These are phyloP conservation scores for Garra rufa DNA, from an alignment of 2,113 vertebrate genomes.

Conservation along the genomic window DNA sequence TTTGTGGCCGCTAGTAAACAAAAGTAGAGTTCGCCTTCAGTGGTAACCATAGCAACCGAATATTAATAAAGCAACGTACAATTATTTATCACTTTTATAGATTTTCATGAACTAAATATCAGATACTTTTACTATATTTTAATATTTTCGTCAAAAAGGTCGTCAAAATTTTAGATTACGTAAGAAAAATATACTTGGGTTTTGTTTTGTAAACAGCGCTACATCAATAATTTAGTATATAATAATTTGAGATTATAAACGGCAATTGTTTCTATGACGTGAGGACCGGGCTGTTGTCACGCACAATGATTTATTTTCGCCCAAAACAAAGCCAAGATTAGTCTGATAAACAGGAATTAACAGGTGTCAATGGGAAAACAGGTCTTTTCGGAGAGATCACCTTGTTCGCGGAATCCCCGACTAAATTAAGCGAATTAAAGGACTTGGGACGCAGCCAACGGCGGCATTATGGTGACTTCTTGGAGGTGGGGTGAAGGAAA, in stretches of 20 bases:
- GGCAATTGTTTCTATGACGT: neutral
- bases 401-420: conserved; percentile 43
- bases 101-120: neutral
- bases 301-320: neutral
- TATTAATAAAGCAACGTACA: neutral
- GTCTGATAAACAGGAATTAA: conserved; percentile 29
- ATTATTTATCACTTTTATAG: neutral
- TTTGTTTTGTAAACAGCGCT: neutral
- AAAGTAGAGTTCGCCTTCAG: neutral
- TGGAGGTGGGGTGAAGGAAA: conserved; percentile 15
- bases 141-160: too few species aligned
- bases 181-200: too few species aligned
- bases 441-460: conserved; percentile 7
- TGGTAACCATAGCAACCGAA: neutral
- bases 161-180: too few species aligned
- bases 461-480: conserved; percentile 9
- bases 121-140: too few species aligned
- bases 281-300: neutral
- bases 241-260: neutral
- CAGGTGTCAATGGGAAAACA: conserved; percentile 16
- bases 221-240: neutral
- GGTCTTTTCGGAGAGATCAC: conserved; percentile 35
- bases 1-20: neutral
- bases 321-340: conserved; percentile 4
- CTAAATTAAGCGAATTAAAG: conserved; percentile 25